These are phyloP conservation scores for Bombyx huttoni DNA, from an alignment of 2,888 invertebrate genomes.

Conservation along the genomic window DNA sequence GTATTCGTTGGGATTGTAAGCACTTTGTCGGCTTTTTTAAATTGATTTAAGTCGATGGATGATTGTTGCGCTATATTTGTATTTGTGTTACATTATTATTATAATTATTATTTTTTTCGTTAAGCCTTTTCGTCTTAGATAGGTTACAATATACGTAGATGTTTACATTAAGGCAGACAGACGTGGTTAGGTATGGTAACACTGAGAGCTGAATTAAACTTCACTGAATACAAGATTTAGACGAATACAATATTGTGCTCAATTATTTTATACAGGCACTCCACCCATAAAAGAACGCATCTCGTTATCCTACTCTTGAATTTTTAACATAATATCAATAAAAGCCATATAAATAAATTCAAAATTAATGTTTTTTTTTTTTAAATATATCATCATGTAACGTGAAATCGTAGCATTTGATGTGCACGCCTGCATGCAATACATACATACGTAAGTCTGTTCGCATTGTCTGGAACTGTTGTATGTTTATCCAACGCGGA, in stretches of 20 bases:
- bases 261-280: slow-evolving; percentile 8
- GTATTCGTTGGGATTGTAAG: slow-evolving; percentile 45
- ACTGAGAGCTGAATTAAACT: slow-evolving; percentile 11
- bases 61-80: slow-evolving; percentile 47
- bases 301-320: too few species aligned
- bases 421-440: slow-evolving; percentile 39
- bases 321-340: too few species aligned
- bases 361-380: background rate
- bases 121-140: slow-evolving; percentile 61
- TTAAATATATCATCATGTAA: slow-evolving; percentile 12
- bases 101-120: slow-evolving; percentile 26
- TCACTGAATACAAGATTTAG: slow-evolving; percentile 9
- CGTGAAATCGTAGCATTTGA: slow-evolving; percentile 6
- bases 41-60: slow-evolving; percentile 35
- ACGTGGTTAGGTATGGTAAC: slow-evolving; percentile 26
- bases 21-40: slow-evolving; percentile 38
- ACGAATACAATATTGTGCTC: slow-evolving; percentile 9
- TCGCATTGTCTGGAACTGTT: slow-evolving; percentile 20
- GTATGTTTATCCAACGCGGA: slow-evolving; percentile 30
- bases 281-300: slow-evolving; percentile 13
- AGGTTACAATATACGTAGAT: slow-evolving; percentile 59
- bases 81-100: slow-evolving; percentile 21
- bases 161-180: slow-evolving; percentile 49
- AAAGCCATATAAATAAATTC: too few species aligned
- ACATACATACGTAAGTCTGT: slow-evolving; percentile 40